Evolutionary conservation across 2,113 vertebrate species (phyloP), one percentile per base, ranked within the genome.

Genomic region (Chlorocebus sabaeus): DNA sequence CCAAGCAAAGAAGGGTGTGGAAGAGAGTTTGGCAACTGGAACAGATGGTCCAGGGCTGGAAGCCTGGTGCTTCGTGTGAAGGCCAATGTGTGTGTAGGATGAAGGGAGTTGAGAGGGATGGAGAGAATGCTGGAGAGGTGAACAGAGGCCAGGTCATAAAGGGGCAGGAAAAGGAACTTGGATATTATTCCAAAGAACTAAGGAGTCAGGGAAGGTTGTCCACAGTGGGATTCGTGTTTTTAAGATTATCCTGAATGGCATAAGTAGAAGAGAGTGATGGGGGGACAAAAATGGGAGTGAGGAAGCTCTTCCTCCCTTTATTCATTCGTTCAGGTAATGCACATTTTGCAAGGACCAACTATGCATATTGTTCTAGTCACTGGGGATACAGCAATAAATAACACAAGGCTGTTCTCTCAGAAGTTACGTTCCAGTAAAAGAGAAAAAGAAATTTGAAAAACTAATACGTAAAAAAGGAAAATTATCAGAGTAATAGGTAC

Each of bases 401-500:
- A 50, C 16, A 45, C 35, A 25, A 35, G 55, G 43, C 88, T 84
- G 3, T 52, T 94, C 27, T 75, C 1, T 93, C 40, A 8, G 45
- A 90, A 93, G 55, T 40, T 81, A 93, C 40, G 18, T 59, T 90
- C 90, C 84, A 38, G 68, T 4, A 22, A 50, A 45, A 95, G 55
- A 87, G 70, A 82, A 78, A 68, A 89, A 87, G 8, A 80, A 89
- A 67, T 50, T 82, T 55, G 68, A 3, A 92, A 96, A 91, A 64
- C 23, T 27, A 86, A 70, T 87, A 68, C 57, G 64, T 67, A 16
- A 68, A 92, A 92, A 52, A 20, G 43, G 43, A 76, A 83, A 80
- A 96, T 64, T 22, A 68, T 43, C 11, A 3, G 68, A 79, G 48
- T 73, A 61, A 79, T 32, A 30, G 64, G 38, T 52, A 40, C 45